These are phyloP conservation scores for Fragum fragum DNA, from an alignment of 2,888 invertebrate species.

Conservation along the genomic window DNA sequence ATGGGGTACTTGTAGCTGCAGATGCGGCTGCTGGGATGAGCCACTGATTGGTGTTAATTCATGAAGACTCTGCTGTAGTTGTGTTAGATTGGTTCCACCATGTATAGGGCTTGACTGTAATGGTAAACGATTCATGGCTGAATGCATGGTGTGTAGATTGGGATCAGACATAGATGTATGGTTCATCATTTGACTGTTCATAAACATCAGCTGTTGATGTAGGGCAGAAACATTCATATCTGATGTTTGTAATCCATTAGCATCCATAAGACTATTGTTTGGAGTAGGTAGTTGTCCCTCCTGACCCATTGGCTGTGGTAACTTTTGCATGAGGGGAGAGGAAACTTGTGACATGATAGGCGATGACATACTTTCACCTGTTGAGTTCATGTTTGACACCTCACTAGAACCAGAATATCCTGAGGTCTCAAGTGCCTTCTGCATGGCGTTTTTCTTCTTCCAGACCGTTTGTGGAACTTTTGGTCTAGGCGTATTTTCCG, in stretches of 20 bases:
- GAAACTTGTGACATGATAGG: conserved; percentile 45
- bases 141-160: conserved; percentile 36
- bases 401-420: conserved; percentile 41
- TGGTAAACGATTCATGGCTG: conserved; percentile 44
- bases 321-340: background rate
- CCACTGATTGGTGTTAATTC: conserved; percentile 61
- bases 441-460: conserved; percentile 68
- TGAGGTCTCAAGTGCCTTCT: conserved; percentile 59
- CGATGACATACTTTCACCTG: conserved; percentile 37
- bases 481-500: conserved; percentile 33
- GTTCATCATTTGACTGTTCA: conserved; percentile 49
- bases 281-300: background rate
- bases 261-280: background rate
- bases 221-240: conserved; percentile 50
- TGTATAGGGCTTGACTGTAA: conserved; percentile 56
- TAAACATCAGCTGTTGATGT: conserved; percentile 58
- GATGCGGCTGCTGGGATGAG: conserved; percentile 32
- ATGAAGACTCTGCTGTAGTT: conserved; percentile 56
- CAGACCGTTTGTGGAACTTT: conserved; percentile 53
- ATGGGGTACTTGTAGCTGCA: conserved; percentile 51
- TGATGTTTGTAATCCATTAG: conserved; percentile 5
- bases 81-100: conserved; percentile 32
- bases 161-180: conserved; percentile 39
- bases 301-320: background rate
- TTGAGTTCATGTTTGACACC: conserved; percentile 38